phyloP scores from a whole-genome alignment of 2,888 invertebrate genomes.

The Oscheius sp. region DNA sequence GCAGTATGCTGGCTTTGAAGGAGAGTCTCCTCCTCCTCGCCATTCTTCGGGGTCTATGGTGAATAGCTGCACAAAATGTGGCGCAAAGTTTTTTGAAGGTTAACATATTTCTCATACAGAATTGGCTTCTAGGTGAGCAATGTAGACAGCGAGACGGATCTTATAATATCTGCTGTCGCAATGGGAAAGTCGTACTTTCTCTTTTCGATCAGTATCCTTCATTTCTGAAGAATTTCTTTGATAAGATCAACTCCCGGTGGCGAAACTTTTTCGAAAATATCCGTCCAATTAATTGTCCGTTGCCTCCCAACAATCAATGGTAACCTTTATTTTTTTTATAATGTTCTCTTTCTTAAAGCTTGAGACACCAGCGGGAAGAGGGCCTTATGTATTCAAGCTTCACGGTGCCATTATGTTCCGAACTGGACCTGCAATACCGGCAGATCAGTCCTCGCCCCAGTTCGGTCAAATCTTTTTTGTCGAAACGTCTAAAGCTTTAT shows the following conservation, averaged over 20 bases:
- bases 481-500: background rate
- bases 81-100: too few relatives aligned
- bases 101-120: too few relatives aligned
- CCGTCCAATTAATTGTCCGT: background rate
- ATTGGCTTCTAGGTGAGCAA: background rate
- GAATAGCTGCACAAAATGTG: too few relatives aligned
- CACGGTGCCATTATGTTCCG: background rate
- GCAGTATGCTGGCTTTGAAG: too few relatives aligned
- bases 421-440: background rate
- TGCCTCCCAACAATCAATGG: background rate
- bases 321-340: too few relatives aligned
- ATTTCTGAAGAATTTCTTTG: background rate
- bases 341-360: too few relatives aligned
- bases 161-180: background rate
- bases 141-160: background rate
- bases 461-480: constrained; percentile 2
- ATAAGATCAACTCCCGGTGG: background rate
- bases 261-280: background rate
- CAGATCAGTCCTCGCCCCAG: background rate
- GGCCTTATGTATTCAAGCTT: background rate
- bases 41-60: too few relatives aligned
- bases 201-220: background rate
- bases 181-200: background rate
- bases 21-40: too few relatives aligned
- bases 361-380: background rate